Base-by-base conservation (phyloP, 2,797 vertebrate genomes). In the Poecile montanus region DNA sequence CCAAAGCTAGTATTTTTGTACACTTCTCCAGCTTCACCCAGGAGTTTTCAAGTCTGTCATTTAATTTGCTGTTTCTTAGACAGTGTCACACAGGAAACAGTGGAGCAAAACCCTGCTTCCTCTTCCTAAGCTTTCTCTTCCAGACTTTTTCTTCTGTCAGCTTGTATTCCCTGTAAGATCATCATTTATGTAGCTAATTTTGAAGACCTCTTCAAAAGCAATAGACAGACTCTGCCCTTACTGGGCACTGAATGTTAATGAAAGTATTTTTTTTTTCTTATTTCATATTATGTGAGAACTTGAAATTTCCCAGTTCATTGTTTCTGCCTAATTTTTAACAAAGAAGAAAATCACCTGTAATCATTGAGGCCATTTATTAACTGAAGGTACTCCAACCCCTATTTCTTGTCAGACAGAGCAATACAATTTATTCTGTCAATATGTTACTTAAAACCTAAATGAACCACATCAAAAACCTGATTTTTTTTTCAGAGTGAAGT, bases 381-480 rank as follows among this genome's bases (percentile, higher is more conserved):
- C 73, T 67, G 40, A 67, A 91, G 63, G 53, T 73, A 62, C 71
- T 72, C 45, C 56, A 85, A 75, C 40, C 38, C 23, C 50, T 61
- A 70, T 74, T 71, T 91, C 73, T 94, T 88, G 57, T 56, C 71
- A 89, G 85, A 80, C 47, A 78, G 65, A 85, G 66, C 57, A 76
- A 91, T 85, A 94, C 38, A 78, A 94, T 96, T 96, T 91, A 85
- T 94, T 95, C 57, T 86, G 80, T 85, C 85, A 95, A 66, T 89
- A 89, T 38, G 22, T 73, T 92, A 63, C 45, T 93, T 91, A 91
- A 94, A 93, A 89, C 50, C 29, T 70, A 96, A 91, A 94, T 87
- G 85, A 95, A 83, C 63, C 71, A 83, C 4, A 22, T 75, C 20
- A 92, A 74, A 88, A 93, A 56, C 13, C 18, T 85, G 60, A 38